Conservation (phyloP, 2,113 vertebrate genomes). For the Mustela nigripes region DNA sequence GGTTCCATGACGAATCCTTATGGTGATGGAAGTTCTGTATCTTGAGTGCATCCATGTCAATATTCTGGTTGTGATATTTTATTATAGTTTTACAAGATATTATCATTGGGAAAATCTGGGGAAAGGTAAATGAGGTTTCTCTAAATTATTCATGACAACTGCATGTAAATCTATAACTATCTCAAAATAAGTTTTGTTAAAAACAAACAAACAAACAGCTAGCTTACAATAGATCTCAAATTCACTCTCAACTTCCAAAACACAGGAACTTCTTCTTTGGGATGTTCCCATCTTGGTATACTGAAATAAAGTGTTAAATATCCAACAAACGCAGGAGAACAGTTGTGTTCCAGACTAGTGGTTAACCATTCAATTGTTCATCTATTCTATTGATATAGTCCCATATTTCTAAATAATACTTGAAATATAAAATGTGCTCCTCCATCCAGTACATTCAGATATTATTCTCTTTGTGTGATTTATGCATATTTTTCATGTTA, state of each 20-base stretch:
- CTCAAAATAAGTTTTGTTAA: background rate
- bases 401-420: background rate
- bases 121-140: background rate
- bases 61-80: background rate
- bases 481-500: background rate
- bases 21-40: background rate
- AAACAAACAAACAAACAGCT: background rate
- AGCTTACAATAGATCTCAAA: background rate
- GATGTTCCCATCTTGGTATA: background rate
- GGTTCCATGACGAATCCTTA: background rate
- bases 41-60: background rate
- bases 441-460: background rate
- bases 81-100: background rate
- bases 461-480: background rate
- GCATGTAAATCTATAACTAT: background rate
- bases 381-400: background rate
- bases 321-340: background rate
- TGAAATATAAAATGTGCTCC: background rate
- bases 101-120: background rate
- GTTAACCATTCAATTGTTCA: background rate
- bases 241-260: background rate
- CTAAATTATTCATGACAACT: background rate
- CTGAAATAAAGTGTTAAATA: background rate
- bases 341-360: background rate
- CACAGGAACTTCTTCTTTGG: background rate